Percentiles rank a stretch among this genome's conserved stretches.
phyloP scores from a whole-genome alignment of 1,140 invertebrate species.

The Drosophila insularis region DNA sequence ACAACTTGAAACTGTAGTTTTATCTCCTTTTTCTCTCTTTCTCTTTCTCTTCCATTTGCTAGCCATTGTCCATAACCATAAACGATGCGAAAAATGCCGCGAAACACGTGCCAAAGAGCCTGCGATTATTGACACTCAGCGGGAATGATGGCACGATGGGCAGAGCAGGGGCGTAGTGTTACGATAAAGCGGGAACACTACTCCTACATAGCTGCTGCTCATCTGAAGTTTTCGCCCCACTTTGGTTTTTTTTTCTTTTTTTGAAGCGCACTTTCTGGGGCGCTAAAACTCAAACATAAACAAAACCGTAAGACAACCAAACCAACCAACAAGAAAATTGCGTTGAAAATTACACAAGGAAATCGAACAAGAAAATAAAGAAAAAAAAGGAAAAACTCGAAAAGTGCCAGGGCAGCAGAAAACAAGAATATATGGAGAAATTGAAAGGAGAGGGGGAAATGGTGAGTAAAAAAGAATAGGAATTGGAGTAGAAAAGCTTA shows the following conservation, averaged over 20 bases:
- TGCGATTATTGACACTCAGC: constrained; percentile 19
- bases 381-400: constrained; percentile 16
- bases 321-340: constrained; percentile 27
- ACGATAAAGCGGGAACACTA: not conserved
- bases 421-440: constrained; percentile 27
- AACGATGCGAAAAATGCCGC: constrained; percentile 40
- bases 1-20: constrained; percentile 16
- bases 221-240: not conserved
- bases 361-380: constrained; percentile 22
- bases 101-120: constrained; percentile 36
- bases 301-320: constrained; percentile 14
- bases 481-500: not conserved
- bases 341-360: constrained; percentile 42
- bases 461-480: not conserved
- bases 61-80: constrained; percentile 34
- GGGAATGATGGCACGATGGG: not conserved
- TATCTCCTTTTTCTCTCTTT: not conserved
- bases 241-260: not conserved
- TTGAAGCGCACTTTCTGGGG: constrained; percentile 37
- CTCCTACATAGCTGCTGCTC: constrained; percentile 2
- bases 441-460: not conserved
- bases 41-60: not conserved
- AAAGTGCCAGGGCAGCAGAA: constrained; percentile 54
- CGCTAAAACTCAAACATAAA: constrained; percentile 47
- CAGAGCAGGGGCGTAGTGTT: no score